Conservation (phyloP, 2,113 vertebrate genomes). For the Phalacrocorax pelagicus region DNA sequence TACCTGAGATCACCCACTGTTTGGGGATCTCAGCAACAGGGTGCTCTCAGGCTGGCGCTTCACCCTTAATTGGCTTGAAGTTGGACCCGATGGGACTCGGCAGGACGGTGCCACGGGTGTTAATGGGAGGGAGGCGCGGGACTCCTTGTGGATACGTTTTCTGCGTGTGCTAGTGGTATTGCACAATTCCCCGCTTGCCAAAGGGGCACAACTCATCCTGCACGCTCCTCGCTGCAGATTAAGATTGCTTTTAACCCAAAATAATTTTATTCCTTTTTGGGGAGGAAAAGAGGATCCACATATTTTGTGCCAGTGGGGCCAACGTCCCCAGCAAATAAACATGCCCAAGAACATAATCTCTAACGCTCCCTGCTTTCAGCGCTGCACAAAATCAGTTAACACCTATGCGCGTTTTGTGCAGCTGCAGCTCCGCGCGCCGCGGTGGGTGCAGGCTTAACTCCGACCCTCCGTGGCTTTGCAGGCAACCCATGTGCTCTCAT, state of each 20-base stretch:
- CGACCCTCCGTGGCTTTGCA: neutral
- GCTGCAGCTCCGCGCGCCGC: fast-evolving
- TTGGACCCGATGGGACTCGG: neutral
- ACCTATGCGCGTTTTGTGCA: neutral
- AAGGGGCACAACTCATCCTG: neutral
- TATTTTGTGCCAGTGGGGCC: neutral
- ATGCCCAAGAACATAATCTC: neutral
- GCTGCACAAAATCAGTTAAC: neutral
- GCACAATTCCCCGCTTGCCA: neutral
- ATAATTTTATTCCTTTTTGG: neutral
- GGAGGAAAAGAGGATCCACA: neutral
- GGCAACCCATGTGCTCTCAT: fast-evolving
- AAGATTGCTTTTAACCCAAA: neutral
- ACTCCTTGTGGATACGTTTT: neutral
- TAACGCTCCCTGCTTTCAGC: fast-evolving
- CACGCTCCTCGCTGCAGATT: neutral
- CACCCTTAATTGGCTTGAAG: neutral
- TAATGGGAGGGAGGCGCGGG: neutral
- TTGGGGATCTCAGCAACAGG: neutral
- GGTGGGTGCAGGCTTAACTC: neutral
- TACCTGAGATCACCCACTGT: conserved; percentile 51
- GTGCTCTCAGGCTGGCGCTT: conserved; percentile 10
- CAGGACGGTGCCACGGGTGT: neutral
- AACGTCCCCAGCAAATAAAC: neutral
- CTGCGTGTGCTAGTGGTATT: neutral